Base-by-base conservation (phyloP, 2,888 invertebrate species). In the Dysmachus trigonus region DNA sequence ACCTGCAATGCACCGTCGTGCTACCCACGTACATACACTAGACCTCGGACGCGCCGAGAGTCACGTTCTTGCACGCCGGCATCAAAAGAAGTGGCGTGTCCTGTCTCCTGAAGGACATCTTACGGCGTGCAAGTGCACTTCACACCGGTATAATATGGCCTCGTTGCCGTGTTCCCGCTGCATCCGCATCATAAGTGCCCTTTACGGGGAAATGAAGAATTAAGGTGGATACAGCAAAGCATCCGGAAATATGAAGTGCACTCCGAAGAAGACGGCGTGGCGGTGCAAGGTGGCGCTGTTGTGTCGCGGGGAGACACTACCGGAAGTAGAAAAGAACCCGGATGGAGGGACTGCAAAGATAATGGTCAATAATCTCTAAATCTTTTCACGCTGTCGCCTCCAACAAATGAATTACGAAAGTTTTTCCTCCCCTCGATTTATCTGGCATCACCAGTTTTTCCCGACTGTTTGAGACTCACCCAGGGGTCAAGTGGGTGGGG, bases 51-150 rank as follows among this genome's bases (percentile, higher is more conserved):
- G 13, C 51, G 27, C 51, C 51, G 13, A 22, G 22, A 79, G 79
- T 79, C 79, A 79, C 79, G 79, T 79, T 79, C 79, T 15, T 3
- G 22, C 2, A 38, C 47, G 22, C 10, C 22, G 51, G 47, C 47
- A 79, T 27, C n/a, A 41, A 51, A 47, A 79, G 79, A 79, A 79
- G 79, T 47, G 79, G 22, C 79, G 47, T 79, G 79, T 79, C 27
- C 79, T 79, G 27, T 79, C 79, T 79, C 30, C 27, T 79, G 51
- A 30, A 79, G 79, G 79, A 79, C 47, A 47, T 79, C 79, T 79
- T 79, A 47, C 27, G 41, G 27, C 5, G 33, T 73, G 13, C 33
- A 27, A 51, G 47, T 15, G 22, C 31, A 41, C 47, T 79, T 79
- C 30, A 47, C 79, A 51, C 51, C 27, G 72, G 13, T 51, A 8